A percentile compares a stretch with the other conserved stretches of the same genome.
phyloP scores from a whole-genome alignment of 2,888 invertebrate species.

The Harpagoxenus sublaevis region DNA sequence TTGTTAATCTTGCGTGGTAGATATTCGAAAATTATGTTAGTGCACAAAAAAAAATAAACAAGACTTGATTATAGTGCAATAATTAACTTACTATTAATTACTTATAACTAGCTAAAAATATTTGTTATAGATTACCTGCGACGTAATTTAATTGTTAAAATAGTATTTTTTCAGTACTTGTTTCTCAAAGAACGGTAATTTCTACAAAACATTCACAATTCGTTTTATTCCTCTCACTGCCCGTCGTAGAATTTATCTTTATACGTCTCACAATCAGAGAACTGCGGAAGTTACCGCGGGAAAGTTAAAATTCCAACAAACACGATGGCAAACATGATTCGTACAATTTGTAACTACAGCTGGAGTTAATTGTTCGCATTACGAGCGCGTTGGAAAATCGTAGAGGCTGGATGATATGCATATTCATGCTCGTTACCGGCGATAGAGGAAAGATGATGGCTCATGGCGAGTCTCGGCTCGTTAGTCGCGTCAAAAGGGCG shows the following conservation, averaged over 20 bases:
- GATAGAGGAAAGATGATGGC: slow-evolving; percentile 49
- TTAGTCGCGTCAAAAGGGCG: slow-evolving; percentile 55
- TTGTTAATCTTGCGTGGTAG: not conserved
- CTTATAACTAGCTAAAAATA: not conserved
- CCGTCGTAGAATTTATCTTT: not conserved
- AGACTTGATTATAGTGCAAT: not conserved
- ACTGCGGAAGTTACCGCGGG: not conserved
- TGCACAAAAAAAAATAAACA: not conserved
- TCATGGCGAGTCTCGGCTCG: slow-evolving; percentile 41
- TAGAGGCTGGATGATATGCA: slow-evolving; percentile 40
- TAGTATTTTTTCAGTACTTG: not conserved
- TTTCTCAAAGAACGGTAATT: not conserved
- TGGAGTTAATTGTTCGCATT: slow-evolving; percentile 41
- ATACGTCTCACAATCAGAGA: not conserved
- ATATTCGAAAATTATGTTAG: not conserved
- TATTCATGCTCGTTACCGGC: slow-evolving; percentile 39
- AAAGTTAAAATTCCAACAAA: not conserved
- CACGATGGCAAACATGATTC: slow-evolving; percentile 26
- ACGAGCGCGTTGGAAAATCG: slow-evolving; percentile 30
- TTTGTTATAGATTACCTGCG: not conserved
- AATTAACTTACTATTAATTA: not conserved
- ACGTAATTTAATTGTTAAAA: not conserved
- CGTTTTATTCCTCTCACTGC: not conserved
- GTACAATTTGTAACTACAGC: slow-evolving; percentile 10
- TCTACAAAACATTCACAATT: not conserved